Conservation (phyloP, 2,113 vertebrate genomes). For the Daubentonia madagascariensis region DNA sequence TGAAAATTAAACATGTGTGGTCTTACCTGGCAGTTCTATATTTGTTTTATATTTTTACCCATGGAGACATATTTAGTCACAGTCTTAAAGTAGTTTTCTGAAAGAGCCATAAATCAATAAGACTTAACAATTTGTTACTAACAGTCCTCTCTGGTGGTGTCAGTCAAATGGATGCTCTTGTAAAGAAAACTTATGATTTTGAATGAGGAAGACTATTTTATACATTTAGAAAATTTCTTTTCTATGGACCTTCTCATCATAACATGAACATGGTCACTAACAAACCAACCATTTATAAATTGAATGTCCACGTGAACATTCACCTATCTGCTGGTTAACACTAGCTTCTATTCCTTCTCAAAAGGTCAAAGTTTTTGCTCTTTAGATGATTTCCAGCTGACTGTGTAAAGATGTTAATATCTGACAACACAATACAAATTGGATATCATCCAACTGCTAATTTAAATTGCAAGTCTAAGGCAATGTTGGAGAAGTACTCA, state of each 20-base stretch:
- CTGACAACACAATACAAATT: not conserved
- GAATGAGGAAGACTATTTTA: not conserved
- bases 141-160: not conserved
- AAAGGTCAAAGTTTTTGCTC: not conserved
- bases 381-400: not conserved
- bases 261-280: not conserved
- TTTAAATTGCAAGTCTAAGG: not conserved
- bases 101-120: conserved; percentile 23
- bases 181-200: not conserved
- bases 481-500: not conserved
- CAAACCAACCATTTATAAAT: not conserved
- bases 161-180: not conserved
- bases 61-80: not conserved
- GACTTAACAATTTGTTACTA: not conserved
- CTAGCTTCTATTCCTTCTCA: not conserved
- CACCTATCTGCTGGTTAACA: not conserved
- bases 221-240: not conserved
- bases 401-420: not conserved
- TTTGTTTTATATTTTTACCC: not conserved
- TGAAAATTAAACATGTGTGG: conserved; percentile 21
- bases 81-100: not conserved
- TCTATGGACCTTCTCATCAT: not conserved
- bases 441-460: not conserved
- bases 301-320: not conserved
- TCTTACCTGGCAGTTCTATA: not conserved